phyloP scores from a whole-genome alignment of 2,797 vertebrate species.

The Darevskia nairensis region DNA sequence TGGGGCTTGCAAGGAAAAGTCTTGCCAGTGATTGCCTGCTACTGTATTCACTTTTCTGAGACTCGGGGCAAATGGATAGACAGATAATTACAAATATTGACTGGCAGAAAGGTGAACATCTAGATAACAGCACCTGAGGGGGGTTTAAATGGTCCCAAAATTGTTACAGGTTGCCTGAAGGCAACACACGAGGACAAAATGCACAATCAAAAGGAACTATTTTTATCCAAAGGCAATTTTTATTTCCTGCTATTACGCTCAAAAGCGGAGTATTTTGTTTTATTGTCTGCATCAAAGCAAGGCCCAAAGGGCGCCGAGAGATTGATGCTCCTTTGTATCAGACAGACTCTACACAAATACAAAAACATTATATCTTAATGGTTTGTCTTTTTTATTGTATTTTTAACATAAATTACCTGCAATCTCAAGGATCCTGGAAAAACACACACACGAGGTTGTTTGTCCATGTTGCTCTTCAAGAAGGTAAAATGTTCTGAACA shows the following conservation, averaged over 20 bases:
- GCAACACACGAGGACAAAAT: constrained; percentile 63
- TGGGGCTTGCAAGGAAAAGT: background rate
- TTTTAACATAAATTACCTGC: constrained; percentile 42
- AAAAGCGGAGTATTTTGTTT: constrained; percentile 58
- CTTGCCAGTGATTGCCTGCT: constrained; percentile 34
- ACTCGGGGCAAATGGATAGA: constrained; percentile 39
- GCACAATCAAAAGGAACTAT: constrained; percentile 68
- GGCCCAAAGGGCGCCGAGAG: constrained; percentile 63
- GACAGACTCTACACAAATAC: constrained; percentile 34
- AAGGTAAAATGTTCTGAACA: background rate
- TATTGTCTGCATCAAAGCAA: constrained; percentile 65
- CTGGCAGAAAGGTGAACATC: constrained; percentile 58
- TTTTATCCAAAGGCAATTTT: constrained; percentile 71
- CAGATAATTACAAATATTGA: constrained; percentile 71
- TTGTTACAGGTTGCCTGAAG: constrained; percentile 61
- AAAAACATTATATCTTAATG: constrained; percentile 23
- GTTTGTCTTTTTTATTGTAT: constrained; percentile 19
- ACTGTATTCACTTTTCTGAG: constrained; percentile 14
- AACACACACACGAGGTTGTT: constrained; percentile 20
- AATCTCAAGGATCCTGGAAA: constrained; percentile 36
- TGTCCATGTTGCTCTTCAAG: constrained; percentile 3
- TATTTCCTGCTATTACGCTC: constrained; percentile 61
- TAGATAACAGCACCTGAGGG: constrained; percentile 57
- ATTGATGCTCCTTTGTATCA: constrained; percentile 56
- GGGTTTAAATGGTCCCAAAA: constrained; percentile 44